phyloP scores from a whole-genome alignment of 30 jellyfish, hydroid and myxozoan genomes.

The Cassiopea andromeda region DNA sequence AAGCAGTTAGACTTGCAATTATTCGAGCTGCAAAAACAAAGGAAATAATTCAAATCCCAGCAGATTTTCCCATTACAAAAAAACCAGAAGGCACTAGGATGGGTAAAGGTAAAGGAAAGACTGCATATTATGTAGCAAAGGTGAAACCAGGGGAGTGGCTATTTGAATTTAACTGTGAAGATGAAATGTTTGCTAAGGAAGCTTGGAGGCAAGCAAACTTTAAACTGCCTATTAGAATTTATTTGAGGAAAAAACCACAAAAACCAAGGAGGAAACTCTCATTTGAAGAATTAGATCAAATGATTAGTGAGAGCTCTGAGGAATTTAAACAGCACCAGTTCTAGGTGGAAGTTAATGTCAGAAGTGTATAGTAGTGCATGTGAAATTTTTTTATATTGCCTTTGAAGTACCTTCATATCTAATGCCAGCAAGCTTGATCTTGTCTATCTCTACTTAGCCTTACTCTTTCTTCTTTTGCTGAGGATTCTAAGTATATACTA shows the following conservation, averaged over 20 bases:
- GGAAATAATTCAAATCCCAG: slow-evolving; percentile 69
- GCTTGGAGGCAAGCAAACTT: slow-evolving; percentile 92
- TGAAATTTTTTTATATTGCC: not conserved
- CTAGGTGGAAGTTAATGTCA: not conserved
- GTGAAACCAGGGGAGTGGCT: slow-evolving; percentile 87
- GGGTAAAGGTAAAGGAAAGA: slow-evolving; percentile 98
- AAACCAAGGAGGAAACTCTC: slow-evolving; percentile 59
- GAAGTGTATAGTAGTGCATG: not conserved
- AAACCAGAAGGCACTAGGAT: slow-evolving; percentile 93
- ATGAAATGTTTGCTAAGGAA: slow-evolving; percentile 80
- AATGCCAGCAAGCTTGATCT: no score
- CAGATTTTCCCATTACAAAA: slow-evolving; percentile 84
- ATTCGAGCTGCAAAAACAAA: slow-evolving; percentile 85
- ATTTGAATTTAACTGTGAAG: slow-evolving; percentile 88
- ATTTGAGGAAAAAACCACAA: slow-evolving; percentile 81
- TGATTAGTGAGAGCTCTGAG: slow-evolving; percentile 9
- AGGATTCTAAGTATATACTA: no score
- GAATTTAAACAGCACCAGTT: not conserved
- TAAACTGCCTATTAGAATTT: slow-evolving; percentile 82
- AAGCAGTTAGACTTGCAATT: slow-evolving; percentile 89
- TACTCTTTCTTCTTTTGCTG: no score
- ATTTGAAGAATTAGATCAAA: slow-evolving; percentile 33
- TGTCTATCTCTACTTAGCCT: no score
- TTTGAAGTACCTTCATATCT: no score
- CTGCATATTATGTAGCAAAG: slow-evolving; percentile 86